Conservation (phyloP, 2,888 invertebrate species). For the Synanthedon tipuliformis region DNA sequence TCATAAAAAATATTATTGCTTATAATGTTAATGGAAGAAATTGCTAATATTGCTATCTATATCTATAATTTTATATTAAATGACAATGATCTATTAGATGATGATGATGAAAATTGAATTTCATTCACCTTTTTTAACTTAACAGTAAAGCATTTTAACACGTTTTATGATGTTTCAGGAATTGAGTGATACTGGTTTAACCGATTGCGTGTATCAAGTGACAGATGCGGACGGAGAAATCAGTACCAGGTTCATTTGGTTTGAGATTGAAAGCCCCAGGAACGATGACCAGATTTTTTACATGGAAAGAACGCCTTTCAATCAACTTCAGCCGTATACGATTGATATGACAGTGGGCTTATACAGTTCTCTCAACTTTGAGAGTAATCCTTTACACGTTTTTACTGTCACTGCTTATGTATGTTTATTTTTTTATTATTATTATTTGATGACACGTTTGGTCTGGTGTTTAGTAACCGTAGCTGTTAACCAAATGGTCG, state of each 20-base stretch:
- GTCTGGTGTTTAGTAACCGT: too few species aligned
- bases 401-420: conserved; percentile 68
- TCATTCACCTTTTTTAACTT: too few species aligned
- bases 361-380: conserved; percentile 44
- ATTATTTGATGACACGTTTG: background rate
- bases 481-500: too few species aligned
- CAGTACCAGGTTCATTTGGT: conserved; percentile 50
- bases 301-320: conserved; percentile 27
- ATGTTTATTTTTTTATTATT: conserved; percentile 20
- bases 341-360: conserved; percentile 46
- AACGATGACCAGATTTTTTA: conserved; percentile 44
- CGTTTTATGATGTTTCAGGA: conserved; percentile 30
- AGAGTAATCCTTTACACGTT: conserved; percentile 62
- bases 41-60: too few species aligned
- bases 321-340: conserved; percentile 23
- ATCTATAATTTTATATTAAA: too few species aligned
- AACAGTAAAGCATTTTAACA: background rate
- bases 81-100: too few species aligned
- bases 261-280: conserved; percentile 43
- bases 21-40: too few species aligned
- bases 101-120: too few species aligned
- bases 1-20: too few species aligned
- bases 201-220: conserved; percentile 48
- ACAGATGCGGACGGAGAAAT: conserved; percentile 50
- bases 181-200: conserved; percentile 35